Evolutionary conservation across 2,113 vertebrate genomes (phyloP).

Genomic region (Rhinolophus ferrumequinum): DNA sequence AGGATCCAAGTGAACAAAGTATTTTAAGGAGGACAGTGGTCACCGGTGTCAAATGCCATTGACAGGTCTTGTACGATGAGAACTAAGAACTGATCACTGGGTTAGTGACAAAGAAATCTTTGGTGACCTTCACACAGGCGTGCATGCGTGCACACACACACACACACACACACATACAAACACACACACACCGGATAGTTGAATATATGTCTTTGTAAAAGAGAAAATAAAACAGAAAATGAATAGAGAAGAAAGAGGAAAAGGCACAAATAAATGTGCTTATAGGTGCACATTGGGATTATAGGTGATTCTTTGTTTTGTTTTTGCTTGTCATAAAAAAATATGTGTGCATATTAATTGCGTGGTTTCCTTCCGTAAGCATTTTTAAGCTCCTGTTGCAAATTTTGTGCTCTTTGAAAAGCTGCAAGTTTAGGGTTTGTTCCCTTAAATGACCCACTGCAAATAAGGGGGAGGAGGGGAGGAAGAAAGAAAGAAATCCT

Average conservation of each 20-base stretch:
- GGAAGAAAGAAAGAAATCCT: background rate
- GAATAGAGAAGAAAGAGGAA: background rate
- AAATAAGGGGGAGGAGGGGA: background rate
- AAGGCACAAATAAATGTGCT: background rate
- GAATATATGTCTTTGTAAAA: background rate
- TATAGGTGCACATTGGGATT: background rate
- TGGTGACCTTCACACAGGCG: background rate
- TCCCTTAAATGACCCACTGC: background rate
- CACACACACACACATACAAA: background rate
- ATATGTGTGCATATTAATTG: background rate
- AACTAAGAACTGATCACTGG: background rate
- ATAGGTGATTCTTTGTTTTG: background rate
- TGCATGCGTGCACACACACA: background rate
- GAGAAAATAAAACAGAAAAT: slow-evolving; percentile 11
- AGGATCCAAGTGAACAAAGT: background rate
- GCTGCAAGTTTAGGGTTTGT: slow-evolving; percentile 5
- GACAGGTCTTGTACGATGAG: background rate
- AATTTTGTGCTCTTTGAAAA: background rate
- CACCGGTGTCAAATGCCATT: background rate
- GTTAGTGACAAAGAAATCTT: background rate
- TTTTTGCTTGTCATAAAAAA: slow-evolving; percentile 17
- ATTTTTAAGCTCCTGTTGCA: slow-evolving; percentile 24
- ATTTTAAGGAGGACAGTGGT: background rate
- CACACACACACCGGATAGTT: background rate
- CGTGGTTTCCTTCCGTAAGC: background rate